Base-by-base conservation (phyloP, 2,888 invertebrate species). In the Ferrisia virgata region DNA sequence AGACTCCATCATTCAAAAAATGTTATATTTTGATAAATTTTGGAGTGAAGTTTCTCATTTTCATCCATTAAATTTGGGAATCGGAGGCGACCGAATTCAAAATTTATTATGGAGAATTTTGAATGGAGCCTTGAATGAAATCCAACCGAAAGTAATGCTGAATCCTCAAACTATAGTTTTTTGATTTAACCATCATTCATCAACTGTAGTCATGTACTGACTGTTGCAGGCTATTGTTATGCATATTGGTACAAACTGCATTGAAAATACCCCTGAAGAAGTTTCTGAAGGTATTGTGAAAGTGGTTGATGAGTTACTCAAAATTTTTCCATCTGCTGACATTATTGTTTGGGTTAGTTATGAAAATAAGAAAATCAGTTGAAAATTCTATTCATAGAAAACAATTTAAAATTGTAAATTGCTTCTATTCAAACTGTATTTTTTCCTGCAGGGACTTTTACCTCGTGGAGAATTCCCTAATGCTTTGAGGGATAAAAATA, bases 11-110 rank as follows among this genome's bases (percentile, higher is more conserved):
- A 90, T 96, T 85, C 94, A 95, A 89, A 93, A 94, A 69, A 79
- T 84, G 84, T 89, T 96, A 87, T 93, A 93, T 87, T 93, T 94
- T 87, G 94, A 95, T n/a, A 94, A 95, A 89, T 92, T 95, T 81
- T 97, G 96, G 96, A 93, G 94, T 88, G 93, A 94, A 87, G 96
- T 97, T 91, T 95, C 94, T 83, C 96, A 96, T 1, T 91, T 97
- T 88, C 96, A 97, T 89, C 94, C 95, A 88, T 91, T 96, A 87
- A 97, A 97, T 89, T 95, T 95, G 90, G 96, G 96, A 87, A 95
- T 97, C 88, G 93, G 95, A 87, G 94, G 93, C 86, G 97, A 97
- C 89, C 92, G 93, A 88, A 94, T 95, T 40, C 94, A 96, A 88
- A 93, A 97, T 90, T 93, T 96, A 9, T 90, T 97, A 72, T 97